Evolutionary conservation across 2,888 invertebrate species (phyloP).

Genomic region (Argyra leucocephala): DNA sequence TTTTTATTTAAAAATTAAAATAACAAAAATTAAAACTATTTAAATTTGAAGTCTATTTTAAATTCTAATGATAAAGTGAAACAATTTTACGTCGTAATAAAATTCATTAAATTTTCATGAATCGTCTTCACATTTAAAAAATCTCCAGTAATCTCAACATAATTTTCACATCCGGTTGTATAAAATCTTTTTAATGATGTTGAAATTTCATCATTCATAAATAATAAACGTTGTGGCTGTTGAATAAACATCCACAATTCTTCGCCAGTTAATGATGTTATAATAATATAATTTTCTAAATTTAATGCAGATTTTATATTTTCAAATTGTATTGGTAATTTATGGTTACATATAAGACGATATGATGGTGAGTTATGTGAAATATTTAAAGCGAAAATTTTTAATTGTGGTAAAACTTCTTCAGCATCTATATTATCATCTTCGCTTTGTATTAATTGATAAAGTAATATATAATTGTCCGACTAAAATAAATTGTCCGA

Average conservation of each 20-base stretch:
- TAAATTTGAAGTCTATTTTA: no score
- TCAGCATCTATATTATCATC: background rate
- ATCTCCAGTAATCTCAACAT: slow-evolving; percentile 11
- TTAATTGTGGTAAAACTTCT: slow-evolving; percentile 28
- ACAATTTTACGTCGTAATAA: slow-evolving; percentile 1
- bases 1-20: no score
- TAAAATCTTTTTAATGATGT: slow-evolving; percentile 11
- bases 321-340: slow-evolving; percentile 31
- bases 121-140: slow-evolving; percentile 9
- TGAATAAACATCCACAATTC: slow-evolving; percentile 34
- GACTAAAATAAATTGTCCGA: slow-evolving; percentile 13
- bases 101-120: slow-evolving; percentile 10
- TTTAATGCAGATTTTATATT: slow-evolving; percentile 29
- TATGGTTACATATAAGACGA: slow-evolving; percentile 32
- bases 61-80: background rate
- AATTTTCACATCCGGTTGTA: background rate
- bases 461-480: slow-evolving; percentile 20
- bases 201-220: slow-evolving; percentile 10
- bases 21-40: no score
- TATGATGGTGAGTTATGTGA: slow-evolving; percentile 35
- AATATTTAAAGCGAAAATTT: slow-evolving; percentile 36
- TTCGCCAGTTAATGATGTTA: slow-evolving; percentile 30
- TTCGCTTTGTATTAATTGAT: slow-evolving; percentile 16
- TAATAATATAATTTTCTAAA: slow-evolving; percentile 35
- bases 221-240: slow-evolving; percentile 8